Conservation (phyloP, 2,797 vertebrate species). For the Eulemur coronatus region DNA sequence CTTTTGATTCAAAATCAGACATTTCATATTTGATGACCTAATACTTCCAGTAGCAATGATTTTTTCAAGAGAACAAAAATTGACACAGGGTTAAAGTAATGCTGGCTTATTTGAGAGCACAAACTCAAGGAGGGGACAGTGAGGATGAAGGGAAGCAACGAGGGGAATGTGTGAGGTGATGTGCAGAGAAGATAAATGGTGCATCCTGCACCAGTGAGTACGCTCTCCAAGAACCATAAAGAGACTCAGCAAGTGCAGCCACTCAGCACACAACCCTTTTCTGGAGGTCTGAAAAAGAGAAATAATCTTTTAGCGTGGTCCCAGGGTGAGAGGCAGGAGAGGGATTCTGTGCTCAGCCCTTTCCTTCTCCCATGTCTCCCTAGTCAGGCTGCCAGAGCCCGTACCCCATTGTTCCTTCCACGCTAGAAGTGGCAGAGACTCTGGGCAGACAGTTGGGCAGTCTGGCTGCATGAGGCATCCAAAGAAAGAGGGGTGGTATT, state of each 20-base stretch:
- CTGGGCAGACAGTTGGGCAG: neutral
- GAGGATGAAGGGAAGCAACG: neutral
- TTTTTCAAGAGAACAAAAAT: neutral
- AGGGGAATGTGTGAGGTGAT: no score
- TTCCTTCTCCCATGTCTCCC: neutral
- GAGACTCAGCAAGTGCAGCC: neutral
- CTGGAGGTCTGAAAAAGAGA: neutral
- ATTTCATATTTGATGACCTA: no score
- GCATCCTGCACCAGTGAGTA: neutral
- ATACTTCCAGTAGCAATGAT: neutral
- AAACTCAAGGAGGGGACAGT: neutral
- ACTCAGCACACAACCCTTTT: neutral
- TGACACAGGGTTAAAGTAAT: neutral
- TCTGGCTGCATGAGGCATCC: neutral
- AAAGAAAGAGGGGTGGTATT: neutral
- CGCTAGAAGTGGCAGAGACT: neutral
- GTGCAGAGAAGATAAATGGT: neutral
- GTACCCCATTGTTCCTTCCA: neutral
- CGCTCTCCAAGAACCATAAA: neutral
- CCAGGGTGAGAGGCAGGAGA: neutral
- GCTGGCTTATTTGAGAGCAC: neutral
- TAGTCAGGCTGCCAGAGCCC: neutral
- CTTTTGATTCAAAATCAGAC: no score
- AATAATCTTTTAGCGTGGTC: neutral
- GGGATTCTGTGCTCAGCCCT: neutral